Conservation (phyloP, 2,113 vertebrate species). For the Tetrao urogallus region DNA sequence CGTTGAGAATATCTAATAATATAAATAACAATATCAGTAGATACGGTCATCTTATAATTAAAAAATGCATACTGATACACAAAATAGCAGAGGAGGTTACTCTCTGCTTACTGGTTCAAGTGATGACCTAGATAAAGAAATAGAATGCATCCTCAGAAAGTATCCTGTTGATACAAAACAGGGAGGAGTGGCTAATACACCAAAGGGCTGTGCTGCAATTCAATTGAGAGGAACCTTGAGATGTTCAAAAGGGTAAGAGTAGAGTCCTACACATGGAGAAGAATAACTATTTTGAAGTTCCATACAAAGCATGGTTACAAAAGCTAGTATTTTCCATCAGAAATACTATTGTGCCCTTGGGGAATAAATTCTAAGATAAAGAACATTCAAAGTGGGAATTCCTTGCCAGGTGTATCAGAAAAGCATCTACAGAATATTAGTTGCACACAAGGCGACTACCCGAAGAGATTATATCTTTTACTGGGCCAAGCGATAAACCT, state of each 20-base stretch:
- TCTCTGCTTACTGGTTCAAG: neutral
- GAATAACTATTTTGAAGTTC: neutral
- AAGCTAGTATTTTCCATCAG: neutral
- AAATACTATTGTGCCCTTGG: neutral
- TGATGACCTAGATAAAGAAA: neutral
- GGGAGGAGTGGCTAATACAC: too few species aligned
- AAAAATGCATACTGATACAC: neutral
- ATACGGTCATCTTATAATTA: neutral
- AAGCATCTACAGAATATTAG: neutral
- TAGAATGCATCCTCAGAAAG: too few species aligned
- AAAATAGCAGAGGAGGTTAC: neutral
- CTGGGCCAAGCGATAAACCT: neutral
- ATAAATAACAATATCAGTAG: neutral
- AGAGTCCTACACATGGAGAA: too few species aligned
- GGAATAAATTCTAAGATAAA: neutral
- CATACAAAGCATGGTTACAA: neutral
- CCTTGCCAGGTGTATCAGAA: neutral
- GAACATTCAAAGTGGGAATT: neutral
- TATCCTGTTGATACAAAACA: too few species aligned
- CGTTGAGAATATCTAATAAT: neutral
- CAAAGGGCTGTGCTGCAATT: too few species aligned
- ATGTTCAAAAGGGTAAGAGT: too few species aligned
- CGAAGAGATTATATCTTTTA: neutral
- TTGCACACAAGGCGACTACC: neutral
- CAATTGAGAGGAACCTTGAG: too few species aligned